Evolutionary conservation across 2,113 vertebrate species (phyloP), one percentile per base, ranked within the genome.

Genomic region (Crotalus helleri): DNA sequence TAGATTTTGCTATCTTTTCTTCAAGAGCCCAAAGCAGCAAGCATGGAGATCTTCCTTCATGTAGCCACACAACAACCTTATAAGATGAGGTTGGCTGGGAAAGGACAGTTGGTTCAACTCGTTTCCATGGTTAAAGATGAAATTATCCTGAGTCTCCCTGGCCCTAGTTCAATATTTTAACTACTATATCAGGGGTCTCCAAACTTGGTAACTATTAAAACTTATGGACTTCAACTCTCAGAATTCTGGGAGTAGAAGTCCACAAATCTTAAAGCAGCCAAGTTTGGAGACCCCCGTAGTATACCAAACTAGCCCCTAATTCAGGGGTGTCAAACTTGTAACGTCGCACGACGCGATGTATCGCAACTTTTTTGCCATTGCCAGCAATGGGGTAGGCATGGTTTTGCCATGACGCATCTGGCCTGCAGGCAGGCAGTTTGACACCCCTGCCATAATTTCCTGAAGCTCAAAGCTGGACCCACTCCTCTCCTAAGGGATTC

Each of bases 401-500:
- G 49, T 51, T 51, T 51, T 7, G 8, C 8, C 49, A 51, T 51
- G 49, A 9, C 8, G 1, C 49, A 51, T 51, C 49, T 0, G 49
- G 8, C 49, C 49, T 1, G 1, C 1, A 8, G 49, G 49, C 49
- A 0, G 7, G 49, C 49, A 51, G 49, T 51, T 51, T 51, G 49
- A 51, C 49, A 51, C 49, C 49, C 49, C 49, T 51, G 49, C 69
- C 69, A 5, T 17, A 74, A 74, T 33, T 39, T 15, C 15, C 15
- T 74, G 69, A 74, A 33, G 69, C 69, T 17, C n/a, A 39, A 39
- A 74, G n/a, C n/a, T 74, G 33, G 33, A 39, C 7, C 33, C n/a
- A 69, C n/a, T 81, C 6, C 17, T 39, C 17, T 39, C 57, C 96
- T 97, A 95, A 96, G 94, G 94, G 93, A 94, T 44, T 93, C 95